Conservation (phyloP, 2,113 vertebrate genomes). For the Chaetorhynchus papuensis region DNA sequence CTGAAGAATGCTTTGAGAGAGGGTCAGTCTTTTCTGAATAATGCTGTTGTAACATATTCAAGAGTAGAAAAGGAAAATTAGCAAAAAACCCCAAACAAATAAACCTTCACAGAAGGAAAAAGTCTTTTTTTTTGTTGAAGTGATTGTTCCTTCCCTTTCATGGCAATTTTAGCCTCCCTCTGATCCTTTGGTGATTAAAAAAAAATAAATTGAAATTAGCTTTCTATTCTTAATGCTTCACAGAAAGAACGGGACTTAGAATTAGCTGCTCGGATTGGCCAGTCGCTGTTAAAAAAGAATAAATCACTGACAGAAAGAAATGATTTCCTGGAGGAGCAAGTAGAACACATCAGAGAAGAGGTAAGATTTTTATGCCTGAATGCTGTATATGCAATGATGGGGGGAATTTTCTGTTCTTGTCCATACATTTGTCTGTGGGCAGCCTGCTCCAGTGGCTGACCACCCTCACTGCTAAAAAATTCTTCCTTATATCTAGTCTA, state of each 20-base stretch:
- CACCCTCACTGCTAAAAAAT: neutral
- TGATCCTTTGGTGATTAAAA: neutral
- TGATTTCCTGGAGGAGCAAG: constrained; percentile 91
- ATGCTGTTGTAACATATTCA: neutral
- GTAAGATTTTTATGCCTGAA: constrained; percentile 50
- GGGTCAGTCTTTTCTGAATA: neutral
- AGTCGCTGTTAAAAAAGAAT: constrained; percentile 96
- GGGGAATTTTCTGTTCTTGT: neutral
- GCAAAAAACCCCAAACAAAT: rapidly evolving
- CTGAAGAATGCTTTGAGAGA: neutral
- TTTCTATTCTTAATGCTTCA: neutral
- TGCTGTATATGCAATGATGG: neutral
- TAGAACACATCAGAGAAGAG: constrained; percentile 95
- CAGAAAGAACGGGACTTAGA: constrained; percentile 99
- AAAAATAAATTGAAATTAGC: neutral
- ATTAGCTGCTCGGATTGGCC: constrained; percentile 94
- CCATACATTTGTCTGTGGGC: neutral
- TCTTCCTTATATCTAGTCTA: neutral
- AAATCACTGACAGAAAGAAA: constrained; percentile 93
- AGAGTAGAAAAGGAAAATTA: neutral
- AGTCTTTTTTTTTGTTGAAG: neutral
- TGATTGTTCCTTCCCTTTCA: neutral
- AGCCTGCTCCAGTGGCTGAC: neutral
- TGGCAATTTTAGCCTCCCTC: neutral
- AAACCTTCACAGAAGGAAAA: neutral